Percentiles rank a stretch among this genome's conserved stretches.
phyloP scores from a whole-genome alignment of 1,140 invertebrate species.

The Philaenus spumarius region DNA sequence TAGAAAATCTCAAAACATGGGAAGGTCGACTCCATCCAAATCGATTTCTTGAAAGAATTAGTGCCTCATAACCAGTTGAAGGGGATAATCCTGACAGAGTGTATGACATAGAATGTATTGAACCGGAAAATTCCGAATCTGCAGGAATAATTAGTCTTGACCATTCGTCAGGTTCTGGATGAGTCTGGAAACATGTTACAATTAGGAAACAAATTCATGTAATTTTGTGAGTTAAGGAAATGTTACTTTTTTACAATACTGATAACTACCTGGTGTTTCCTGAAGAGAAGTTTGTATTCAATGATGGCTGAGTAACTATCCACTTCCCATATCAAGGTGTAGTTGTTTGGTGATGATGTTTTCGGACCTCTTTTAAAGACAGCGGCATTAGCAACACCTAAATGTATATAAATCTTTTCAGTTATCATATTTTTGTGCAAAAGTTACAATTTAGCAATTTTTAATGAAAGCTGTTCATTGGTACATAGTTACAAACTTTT shows the following conservation, averaged over 20 bases:
- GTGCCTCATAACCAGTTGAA: conserved; percentile 59
- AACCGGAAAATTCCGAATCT: conserved; percentile 46
- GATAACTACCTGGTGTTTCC: conserved; percentile 30
- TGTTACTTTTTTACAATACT: too few species aligned
- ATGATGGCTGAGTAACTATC: conserved; percentile 67
- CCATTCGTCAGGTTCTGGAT: conserved; percentile 42
- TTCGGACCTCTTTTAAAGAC: conserved; percentile 50
- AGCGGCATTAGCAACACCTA: conserved; percentile 51
- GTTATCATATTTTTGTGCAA: too few species aligned
- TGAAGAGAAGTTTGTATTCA: conserved; percentile 61
- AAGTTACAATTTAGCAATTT: too few species aligned
- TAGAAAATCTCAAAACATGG: conserved; percentile 54
- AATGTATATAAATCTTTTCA: too few species aligned
- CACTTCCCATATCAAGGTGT: conserved; percentile 67
- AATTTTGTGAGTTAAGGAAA: too few species aligned
- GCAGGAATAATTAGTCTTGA: conserved; percentile 59
- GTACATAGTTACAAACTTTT: too few species aligned
- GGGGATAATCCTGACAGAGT: conserved; percentile 57
- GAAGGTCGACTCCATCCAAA: conserved; percentile 62
- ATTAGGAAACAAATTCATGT: too few species aligned
- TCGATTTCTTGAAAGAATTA: conserved; percentile 60
- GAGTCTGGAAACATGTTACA: conserved; percentile 2
- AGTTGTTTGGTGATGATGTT: conserved; percentile 41
- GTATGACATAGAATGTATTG: conserved; percentile 58
- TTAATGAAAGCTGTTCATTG: too few species aligned